Evolutionary conservation across 2,113 vertebrate genomes (phyloP).

Genomic region (Scytalopus superciliaris): DNA sequence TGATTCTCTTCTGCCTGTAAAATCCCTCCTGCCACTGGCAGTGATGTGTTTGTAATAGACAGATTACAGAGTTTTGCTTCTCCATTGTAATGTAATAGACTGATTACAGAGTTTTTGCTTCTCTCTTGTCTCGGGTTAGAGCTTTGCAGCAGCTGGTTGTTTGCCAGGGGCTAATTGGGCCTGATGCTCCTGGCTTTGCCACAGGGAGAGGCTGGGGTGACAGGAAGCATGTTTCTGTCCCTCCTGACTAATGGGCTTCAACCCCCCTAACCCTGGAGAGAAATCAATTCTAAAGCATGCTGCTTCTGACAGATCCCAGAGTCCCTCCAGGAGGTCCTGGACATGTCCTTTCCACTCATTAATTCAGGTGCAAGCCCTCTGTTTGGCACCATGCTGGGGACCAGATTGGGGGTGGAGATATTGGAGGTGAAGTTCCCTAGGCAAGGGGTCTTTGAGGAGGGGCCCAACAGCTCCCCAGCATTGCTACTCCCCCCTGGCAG

Average conservation of each 20-base stretch:
- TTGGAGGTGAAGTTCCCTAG: neutral
- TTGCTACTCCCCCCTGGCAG: neutral
- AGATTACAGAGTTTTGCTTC: no score
- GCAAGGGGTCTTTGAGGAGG: neutral
- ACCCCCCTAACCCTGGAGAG: neutral
- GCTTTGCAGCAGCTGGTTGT: neutral
- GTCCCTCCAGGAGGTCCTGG: neutral
- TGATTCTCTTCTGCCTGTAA: constrained; percentile 2
- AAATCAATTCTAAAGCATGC: neutral
- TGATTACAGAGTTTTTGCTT: no score
- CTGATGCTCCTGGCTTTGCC: neutral
- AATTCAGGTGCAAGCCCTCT: neutral
- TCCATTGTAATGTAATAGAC: no score
- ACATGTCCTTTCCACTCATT: neutral
- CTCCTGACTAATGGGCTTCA: neutral
- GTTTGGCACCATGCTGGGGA: neutral
- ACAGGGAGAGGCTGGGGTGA: neutral
- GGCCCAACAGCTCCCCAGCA: neutral
- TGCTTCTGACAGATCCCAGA: neutral
- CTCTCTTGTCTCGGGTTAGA: no score
- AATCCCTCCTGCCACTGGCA: neutral
- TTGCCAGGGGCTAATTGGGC: constrained; percentile 25
- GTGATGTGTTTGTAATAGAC: neutral
- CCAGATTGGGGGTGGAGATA: neutral
- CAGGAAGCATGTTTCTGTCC: constrained; percentile 1